These are phyloP conservation scores for Drosophila emarginata DNA, from an alignment of 2,888 invertebrate genomes.

Conservation along the genomic window DNA sequence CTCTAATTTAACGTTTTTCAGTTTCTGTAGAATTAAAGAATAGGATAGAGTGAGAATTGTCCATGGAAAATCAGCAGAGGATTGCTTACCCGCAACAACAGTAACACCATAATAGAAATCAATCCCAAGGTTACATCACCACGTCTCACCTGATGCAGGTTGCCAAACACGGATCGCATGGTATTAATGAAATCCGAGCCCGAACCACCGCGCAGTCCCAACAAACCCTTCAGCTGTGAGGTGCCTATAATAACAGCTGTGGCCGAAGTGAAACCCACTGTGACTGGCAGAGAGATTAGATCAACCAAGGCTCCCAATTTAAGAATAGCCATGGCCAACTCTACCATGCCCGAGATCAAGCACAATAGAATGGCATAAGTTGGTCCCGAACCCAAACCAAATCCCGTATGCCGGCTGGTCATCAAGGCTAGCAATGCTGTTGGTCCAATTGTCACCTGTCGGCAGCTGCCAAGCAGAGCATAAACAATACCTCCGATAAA, in stretches of 20 bases:
- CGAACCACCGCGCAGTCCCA: conserved; percentile 89
- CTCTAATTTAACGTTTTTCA: conserved; percentile 66
- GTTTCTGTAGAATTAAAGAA: conserved; percentile 51
- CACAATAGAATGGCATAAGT: conserved; percentile 93
- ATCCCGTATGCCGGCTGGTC: conserved; percentile 87
- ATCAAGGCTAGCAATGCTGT: conserved; percentile 95
- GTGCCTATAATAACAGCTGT: conserved; percentile 95
- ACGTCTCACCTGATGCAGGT: conserved; percentile 87
- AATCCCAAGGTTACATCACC: conserved; percentile 89
- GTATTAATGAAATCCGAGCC: conserved; percentile 89
- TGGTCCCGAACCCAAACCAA: conserved; percentile 83
- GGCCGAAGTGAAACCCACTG: conserved; percentile 94
- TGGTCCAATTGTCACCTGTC: conserved; percentile 94
- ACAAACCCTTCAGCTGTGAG: conserved; percentile 90
- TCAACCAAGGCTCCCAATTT: conserved; percentile 93
- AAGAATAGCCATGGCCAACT: conserved; percentile 90
- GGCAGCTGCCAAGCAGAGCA: conserved; percentile 93
- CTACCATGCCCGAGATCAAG: conserved; percentile 91
- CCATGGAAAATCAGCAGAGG: not conserved
- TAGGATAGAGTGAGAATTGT: not conserved
- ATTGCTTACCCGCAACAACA: conserved; percentile 88
- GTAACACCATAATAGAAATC: conserved; percentile 88
- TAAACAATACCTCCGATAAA: conserved; percentile 97
- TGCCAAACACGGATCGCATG: conserved; percentile 86
- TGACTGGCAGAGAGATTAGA: conserved; percentile 94